These are phyloP conservation scores for Bilobella aurantiaca DNA, from an alignment of 1,140 invertebrate species.

Conservation along the genomic window DNA sequence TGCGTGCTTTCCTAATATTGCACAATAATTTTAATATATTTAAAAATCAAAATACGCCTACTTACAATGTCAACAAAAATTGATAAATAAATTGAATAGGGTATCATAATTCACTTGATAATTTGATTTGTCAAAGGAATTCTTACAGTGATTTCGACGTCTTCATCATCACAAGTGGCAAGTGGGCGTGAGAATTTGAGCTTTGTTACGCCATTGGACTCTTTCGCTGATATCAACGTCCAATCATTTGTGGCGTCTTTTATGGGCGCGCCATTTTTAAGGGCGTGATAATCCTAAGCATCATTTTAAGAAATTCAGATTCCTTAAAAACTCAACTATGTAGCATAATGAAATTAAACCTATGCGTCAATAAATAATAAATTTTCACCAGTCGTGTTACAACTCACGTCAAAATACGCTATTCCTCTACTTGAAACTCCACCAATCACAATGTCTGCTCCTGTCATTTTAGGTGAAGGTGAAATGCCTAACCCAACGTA, in stretches of 20 bases:
- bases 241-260: constrained; percentile 63
- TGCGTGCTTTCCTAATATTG: neutral
- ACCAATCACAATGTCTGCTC: constrained; percentile 10
- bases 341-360: too few relatives aligned
- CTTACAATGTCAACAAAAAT: too few relatives aligned
- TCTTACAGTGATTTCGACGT: constrained; percentile 38
- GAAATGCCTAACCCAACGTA: constrained; percentile 21
- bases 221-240: constrained; percentile 53
- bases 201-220: constrained; percentile 66
- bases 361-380: neutral
- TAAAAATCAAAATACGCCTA: too few relatives aligned
- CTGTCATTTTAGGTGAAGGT: neutral
- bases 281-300: constrained; percentile 4
- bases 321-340: too few relatives aligned
- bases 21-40: too few relatives aligned
- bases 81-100: too few relatives aligned
- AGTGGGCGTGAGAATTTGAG: constrained; percentile 60
- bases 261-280: neutral
- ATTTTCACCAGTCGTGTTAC: neutral
- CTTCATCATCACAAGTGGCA: constrained; percentile 67
- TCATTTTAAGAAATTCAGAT: too few relatives aligned
- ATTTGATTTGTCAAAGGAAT: too few relatives aligned
- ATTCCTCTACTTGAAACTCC: neutral
- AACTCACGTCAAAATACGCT: constrained; percentile 11
- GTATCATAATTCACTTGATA: too few relatives aligned